Evolutionary conservation across 2,888 invertebrate genomes (phyloP), one percentile per base, ranked within the genome.

Genomic region (Aromia moschata): DNA sequence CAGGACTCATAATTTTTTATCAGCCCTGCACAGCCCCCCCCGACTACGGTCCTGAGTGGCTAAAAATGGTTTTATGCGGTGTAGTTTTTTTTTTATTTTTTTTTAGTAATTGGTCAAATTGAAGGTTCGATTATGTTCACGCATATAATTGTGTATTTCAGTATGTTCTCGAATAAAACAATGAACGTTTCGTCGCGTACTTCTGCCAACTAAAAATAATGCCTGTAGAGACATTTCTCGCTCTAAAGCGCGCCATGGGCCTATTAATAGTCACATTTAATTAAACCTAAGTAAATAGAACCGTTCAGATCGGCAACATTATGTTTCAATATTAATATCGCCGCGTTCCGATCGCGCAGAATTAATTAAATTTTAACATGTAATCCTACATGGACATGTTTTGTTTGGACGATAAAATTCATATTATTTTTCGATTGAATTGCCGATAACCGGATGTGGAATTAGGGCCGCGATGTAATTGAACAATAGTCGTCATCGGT

Each of bases 341-440:
- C 51, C 58, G 52, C 38, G 49, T 54, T 43, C 4, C 37, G 45
- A 36, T 36, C 52, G 49, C 30, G 41, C 54, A 41, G 58, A 53
- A 69, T 68, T 66, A 65, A 69, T 68, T 67, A 68, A 67, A 69
- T 63, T 68, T 68, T 67, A 68, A 69, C 67, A 64, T 60, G 65
- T 66, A 68, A 67, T 67, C 65, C 51, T 60, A 57, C 38, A 54
- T 43, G 54, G 59, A 54, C 45, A 58, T 43, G 54, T 31, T 46
- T 56, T 56, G 64, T 67, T 61, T 46, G 49, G 45, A 63, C 56
- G 58, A 62, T 64, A 62, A 70, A 67, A 68, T 65, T 65, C 65
- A 62, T 69, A 70, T 70, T 70, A 68, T 70, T 70, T 70, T 70
- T 67, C 65, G 63, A 68, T 65, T 57, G 60, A 64, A 69, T 67